Evolutionary conservation across 1,140 invertebrate genomes (phyloP).

Genomic region (Bicyclus anynana): DNA sequence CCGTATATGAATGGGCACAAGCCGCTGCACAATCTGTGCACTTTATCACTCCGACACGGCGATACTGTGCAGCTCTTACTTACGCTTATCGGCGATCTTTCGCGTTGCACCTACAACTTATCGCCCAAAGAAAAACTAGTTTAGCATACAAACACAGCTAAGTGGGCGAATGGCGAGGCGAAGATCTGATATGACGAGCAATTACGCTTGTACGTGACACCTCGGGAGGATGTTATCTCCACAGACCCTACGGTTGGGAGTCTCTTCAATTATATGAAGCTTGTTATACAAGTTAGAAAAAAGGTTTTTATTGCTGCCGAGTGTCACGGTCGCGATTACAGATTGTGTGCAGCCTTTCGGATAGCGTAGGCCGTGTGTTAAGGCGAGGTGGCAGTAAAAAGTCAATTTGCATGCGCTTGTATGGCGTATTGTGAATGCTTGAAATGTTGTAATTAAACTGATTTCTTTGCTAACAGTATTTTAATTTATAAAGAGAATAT

Average conservation of each 20-base stretch:
- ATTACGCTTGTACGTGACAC: conserved; percentile 70
- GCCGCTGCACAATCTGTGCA: conserved; percentile 35
- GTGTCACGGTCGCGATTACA: conserved; percentile 29
- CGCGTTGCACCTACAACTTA: conserved; percentile 43
- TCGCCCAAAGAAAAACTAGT: conserved; percentile 48
- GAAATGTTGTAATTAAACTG: neutral
- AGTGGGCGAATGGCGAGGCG: conserved; percentile 52
- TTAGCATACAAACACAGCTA: conserved; percentile 58
- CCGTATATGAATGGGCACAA: conserved; percentile 44
- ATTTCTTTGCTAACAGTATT: neutral
- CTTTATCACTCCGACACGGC: conserved; percentile 49
- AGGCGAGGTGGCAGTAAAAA: neutral
- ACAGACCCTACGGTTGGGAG: conserved; percentile 44
- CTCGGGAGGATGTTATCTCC: conserved; percentile 40
- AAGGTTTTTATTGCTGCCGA: conserved; percentile 31
- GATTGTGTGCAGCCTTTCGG: conserved; percentile 2
- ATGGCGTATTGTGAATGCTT: neutral
- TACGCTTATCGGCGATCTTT: conserved; percentile 47
- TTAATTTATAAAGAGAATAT: neutral
- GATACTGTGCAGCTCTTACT: conserved; percentile 36
- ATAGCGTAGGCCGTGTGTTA: neutral
- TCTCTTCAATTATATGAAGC: conserved; percentile 50
- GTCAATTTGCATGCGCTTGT: neutral
- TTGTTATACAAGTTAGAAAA: conserved; percentile 37
- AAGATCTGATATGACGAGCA: conserved; percentile 55